Percentiles rank a stretch among this genome's conserved stretches.
Evolutionary conservation across 1,140 invertebrate genomes (phyloP).

Genomic region (Drosophila trapezifrons): DNA sequence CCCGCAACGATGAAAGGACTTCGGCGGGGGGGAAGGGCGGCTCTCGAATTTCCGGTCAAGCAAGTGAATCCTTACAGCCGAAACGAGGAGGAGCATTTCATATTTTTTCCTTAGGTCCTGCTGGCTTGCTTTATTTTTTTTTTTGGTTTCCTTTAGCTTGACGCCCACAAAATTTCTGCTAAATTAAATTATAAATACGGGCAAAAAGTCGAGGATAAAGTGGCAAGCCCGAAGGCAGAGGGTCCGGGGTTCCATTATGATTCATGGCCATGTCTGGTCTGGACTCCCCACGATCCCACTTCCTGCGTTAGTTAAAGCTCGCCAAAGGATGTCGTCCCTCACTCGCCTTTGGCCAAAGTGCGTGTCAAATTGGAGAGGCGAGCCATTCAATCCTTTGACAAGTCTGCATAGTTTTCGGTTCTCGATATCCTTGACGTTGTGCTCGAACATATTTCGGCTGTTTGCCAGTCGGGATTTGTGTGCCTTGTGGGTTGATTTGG

Average conservation of each 20-base stretch:
- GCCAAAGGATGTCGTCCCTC: constrained; percentile 43
- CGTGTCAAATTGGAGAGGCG: constrained; percentile 74
- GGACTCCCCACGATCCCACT: constrained; percentile 19
- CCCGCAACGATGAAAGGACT: constrained; percentile 20
- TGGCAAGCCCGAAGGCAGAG: constrained; percentile 39
- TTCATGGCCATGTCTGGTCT: constrained; percentile 70
- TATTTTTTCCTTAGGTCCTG: constrained; percentile 38
- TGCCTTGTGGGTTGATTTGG: constrained; percentile 60
- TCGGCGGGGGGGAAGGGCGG: background rate
- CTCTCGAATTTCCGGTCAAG: constrained; percentile 80
- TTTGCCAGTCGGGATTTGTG: constrained; percentile 45
- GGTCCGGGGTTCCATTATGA: constrained; percentile 65
- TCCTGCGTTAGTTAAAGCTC: constrained; percentile 57
- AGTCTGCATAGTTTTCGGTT: constrained; percentile 60
- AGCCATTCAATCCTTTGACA: constrained; percentile 77
- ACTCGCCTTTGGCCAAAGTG: constrained; percentile 55
- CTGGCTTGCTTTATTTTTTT: constrained; percentile 43
- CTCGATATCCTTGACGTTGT: constrained; percentile 55
- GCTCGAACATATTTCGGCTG: constrained; percentile 47
- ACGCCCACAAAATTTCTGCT: constrained; percentile 81
- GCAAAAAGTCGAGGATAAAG: constrained; percentile 74
- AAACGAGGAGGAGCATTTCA: constrained; percentile 43
- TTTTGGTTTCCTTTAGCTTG: constrained; percentile 63
- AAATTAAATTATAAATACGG: constrained; percentile 82
- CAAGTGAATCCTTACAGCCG: constrained; percentile 71